Conservation (phyloP, 2,113 vertebrate genomes). For the Strigops habroptila region DNA sequence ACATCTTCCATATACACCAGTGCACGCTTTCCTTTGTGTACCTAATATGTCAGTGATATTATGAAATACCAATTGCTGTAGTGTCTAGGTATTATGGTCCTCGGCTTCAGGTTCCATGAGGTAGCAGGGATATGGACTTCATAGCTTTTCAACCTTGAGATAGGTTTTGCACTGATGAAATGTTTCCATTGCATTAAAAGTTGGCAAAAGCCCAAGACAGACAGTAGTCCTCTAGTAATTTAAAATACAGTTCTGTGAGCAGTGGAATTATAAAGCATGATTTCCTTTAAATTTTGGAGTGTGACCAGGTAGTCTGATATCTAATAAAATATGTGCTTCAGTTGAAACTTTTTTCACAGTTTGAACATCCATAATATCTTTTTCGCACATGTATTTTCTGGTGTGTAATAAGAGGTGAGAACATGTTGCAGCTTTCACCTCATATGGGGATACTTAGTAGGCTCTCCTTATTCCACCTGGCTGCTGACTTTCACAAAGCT, state of each 20-base stretch:
- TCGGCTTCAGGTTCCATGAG: not conserved
- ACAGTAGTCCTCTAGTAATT: not conserved
- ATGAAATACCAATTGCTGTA: not conserved
- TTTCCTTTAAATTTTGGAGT: constrained; percentile 2
- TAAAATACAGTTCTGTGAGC: not conserved
- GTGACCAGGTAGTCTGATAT: not conserved
- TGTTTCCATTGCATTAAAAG: not conserved
- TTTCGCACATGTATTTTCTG: not conserved
- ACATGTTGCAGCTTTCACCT: not conserved
- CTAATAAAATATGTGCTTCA: not conserved
- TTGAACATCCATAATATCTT: not conserved
- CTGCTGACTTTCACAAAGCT: not conserved
- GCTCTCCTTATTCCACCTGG: not conserved
- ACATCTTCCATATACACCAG: not conserved
- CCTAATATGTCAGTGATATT: not conserved
- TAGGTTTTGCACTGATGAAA: not conserved
- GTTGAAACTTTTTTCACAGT: not conserved
- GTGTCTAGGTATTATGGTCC: not conserved
- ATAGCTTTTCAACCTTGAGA: not conserved
- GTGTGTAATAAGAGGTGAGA: not conserved
- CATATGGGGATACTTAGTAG: not conserved
- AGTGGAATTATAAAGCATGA: not conserved
- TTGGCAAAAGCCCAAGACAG: not conserved
- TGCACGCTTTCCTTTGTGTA: not conserved
- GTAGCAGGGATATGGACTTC: not conserved